Percentiles rank a stretch among this genome's conserved stretches.
Evolutionary conservation across 2,113 vertebrate genomes (phyloP).

Genomic region (Chinchilla lanigera): DNA sequence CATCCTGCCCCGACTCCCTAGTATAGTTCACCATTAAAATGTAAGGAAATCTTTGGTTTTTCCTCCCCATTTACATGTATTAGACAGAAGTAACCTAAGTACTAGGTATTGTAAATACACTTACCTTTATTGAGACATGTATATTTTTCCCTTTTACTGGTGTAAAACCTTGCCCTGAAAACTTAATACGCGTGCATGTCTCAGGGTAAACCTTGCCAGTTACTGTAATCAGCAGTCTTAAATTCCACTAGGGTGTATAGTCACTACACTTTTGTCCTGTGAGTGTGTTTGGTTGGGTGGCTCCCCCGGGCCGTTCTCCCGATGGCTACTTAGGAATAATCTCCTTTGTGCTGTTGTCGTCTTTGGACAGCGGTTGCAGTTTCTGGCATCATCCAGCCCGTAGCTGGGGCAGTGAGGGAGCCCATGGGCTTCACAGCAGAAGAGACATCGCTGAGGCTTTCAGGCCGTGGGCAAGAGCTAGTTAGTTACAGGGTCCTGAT

Average conservation of each 20-base stretch:
- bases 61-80: neutral
- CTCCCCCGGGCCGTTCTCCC: neutral
- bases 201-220: neutral
- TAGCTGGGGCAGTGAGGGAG: neutral
- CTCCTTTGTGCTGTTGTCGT: neutral
- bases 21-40: neutral
- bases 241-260: neutral
- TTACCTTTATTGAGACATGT: neutral
- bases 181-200: neutral
- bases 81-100: neutral
- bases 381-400: neutral
- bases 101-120: neutral
- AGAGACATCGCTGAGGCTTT: too few relatives aligned
- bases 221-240: neutral
- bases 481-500: neutral
- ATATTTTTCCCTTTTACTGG: neutral
- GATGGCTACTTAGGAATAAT: neutral
- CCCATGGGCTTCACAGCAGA: neutral
- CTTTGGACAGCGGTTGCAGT: neutral
- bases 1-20: neutral
- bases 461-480: neutral
- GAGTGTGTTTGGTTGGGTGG: neutral
- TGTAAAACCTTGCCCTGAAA: neutral
- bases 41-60: neutral
- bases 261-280: neutral